These are phyloP conservation scores for Neogale vison DNA, from an alignment of 2,113 vertebrate species.

Conservation along the genomic window DNA sequence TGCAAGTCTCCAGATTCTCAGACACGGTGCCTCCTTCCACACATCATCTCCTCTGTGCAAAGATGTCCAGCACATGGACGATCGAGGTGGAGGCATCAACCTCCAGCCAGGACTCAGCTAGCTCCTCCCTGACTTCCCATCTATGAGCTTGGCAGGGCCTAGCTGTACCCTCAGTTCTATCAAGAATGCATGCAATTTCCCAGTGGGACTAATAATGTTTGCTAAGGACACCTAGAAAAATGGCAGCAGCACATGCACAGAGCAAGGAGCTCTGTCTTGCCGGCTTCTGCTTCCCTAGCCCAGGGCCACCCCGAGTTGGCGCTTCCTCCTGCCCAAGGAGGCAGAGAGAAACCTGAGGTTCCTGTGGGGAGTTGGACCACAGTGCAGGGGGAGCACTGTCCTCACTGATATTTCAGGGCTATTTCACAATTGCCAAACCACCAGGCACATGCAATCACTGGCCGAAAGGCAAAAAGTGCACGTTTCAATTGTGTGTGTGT, in stretches of 20 bases:
- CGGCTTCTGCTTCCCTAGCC: not conserved
- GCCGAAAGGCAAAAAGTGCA: conserved; percentile 38
- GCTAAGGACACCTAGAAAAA: not conserved
- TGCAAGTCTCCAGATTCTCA: not conserved
- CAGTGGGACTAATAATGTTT: not conserved
- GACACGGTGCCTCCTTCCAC: not conserved
- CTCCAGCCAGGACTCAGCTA: not conserved
- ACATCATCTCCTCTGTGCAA: not conserved
- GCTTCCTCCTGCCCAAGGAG: conserved; percentile 24
- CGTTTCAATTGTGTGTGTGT: not conserved
- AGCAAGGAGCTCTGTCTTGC: not conserved
- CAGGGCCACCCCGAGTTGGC: not conserved
- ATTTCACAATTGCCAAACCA: conserved; percentile 75
- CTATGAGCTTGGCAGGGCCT: not conserved
- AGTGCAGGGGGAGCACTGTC: conserved; percentile 69
- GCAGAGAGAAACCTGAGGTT: conserved; percentile 73
- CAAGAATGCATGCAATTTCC: not conserved
- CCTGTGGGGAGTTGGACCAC: conserved; percentile 57
- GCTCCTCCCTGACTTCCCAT: not conserved
- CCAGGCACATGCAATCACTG: conserved; percentile 70
- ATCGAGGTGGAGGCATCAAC: not conserved
- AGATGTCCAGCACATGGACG: not conserved
- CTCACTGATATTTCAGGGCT: conserved; percentile 72
- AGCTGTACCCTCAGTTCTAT: not conserved
- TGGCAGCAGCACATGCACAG: not conserved